Base-by-base conservation (phyloP, 2,888 invertebrate genomes). In the Orthosia incerta region DNA sequence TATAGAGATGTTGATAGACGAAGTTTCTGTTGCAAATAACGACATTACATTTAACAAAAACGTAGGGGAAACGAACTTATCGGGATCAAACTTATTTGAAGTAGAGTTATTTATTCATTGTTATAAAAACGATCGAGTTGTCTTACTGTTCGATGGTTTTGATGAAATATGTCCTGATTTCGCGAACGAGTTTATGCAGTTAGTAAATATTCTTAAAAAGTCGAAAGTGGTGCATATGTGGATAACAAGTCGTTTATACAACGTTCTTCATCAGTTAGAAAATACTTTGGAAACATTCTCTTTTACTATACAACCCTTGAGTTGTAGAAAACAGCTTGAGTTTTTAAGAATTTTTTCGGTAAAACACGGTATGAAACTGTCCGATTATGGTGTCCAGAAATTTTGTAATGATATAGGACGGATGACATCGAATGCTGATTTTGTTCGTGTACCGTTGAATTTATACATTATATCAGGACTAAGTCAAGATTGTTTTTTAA, bases 121-220 rank as follows among this genome's bases (percentile, higher is more conserved):
- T 72, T 85, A 65, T 65, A 82, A 84, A 45, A 84, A 76, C 46
- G 23, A 65, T 15, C 61, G 73, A 16, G 56, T 85, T 20, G 77
- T 45, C 5, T 48, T 83, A 4, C 31, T 87, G 48, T 76, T 87
- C 11, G 87, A 87, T 57, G 86, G 87, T 53, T 86, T 86, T 76
- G 87, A 87, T 76, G 87, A 87, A 81, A 86, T 87, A 46, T 82
- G 80, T 65, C 87, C 87, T 0, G 79, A 86, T 69, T 87, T 67
- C 53, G 62, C 78, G 11, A 39, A 64, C 46, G 71, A 75, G 31
- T 78, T 80, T 59, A 73, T 83, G 4, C 51, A 82, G 23, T 48
- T 87, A 62, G 62, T 83, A 20, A 61, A 71, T 60, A 31, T 64
- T 2, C 61, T 87, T 4, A 79, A 71, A 46, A 65, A 39, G 2